These are phyloP conservation scores for Dryobota labecula DNA, from an alignment of 2,888 invertebrate genomes.

Conservation along the genomic window DNA sequence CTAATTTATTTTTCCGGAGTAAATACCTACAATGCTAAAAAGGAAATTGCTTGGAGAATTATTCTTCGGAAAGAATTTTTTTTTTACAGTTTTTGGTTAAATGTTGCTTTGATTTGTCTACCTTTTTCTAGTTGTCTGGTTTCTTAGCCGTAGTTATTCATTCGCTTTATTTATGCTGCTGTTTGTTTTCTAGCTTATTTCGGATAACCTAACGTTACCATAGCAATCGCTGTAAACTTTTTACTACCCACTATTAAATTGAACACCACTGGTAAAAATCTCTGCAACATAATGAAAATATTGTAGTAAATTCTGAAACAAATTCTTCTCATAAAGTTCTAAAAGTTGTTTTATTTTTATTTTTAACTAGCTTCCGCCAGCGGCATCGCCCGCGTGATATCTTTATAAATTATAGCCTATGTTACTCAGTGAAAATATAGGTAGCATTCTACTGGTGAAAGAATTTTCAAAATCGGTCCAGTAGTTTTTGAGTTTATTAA, in stretches of 20 bases:
- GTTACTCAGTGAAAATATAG: too few species aligned
- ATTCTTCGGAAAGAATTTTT: not conserved
- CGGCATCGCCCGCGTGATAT: too few species aligned
- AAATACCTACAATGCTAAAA: conserved; percentile 31
- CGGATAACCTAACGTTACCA: not conserved
- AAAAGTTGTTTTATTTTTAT: too few species aligned
- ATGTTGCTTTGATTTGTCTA: conserved; percentile 4
- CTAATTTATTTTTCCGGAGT: conserved; percentile 45
- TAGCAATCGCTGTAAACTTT: not conserved
- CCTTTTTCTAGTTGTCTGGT: not conserved
- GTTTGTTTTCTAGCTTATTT: not conserved
- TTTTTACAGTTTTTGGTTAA: not conserved
- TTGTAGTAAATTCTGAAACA: not conserved
- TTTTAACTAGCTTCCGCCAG: too few species aligned
- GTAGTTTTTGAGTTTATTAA: too few species aligned
- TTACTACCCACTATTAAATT: not conserved
- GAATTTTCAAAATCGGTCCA: too few species aligned
- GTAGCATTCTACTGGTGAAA: too few species aligned
- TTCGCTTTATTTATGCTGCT: not conserved
- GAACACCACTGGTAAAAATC: not conserved
- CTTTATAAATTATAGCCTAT: too few species aligned
- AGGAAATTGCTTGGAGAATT: conserved; percentile 20
- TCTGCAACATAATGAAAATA: not conserved
- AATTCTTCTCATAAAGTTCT: not conserved
- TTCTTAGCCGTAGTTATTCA: not conserved